Base-by-base conservation (phyloP, 37 sponge, comb jelly and placozoan species). In the Cladorhizidae sp. region DNA sequence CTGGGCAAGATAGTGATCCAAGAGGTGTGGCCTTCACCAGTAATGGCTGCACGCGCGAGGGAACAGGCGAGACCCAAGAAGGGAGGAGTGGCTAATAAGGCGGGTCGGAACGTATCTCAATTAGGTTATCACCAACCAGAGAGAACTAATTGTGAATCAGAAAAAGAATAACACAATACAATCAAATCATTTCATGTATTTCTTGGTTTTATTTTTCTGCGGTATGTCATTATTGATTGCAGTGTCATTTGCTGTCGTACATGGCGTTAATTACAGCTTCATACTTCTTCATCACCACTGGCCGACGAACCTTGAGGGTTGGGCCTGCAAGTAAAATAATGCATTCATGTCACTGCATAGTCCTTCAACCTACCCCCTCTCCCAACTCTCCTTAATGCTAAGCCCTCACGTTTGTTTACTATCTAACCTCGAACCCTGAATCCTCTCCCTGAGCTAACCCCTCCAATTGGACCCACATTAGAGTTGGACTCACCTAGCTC, bases 271-370 rank as follows among this genome's bases (percentile, higher is more conserved):
- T 95, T 21, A 76, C 78, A 0, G 70, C 82, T n/a, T 73, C 73
- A 63, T 89, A 93, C 62, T 93, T 93, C 76, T 78, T 62, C 0
- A 74, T 45, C 21, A 93, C 93, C 18, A 52, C 26, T 9, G 54
- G 77, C 0, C 96, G 80, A 49, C 91, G 86, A 69, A 95, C 71
- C 74, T 95, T 95, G 71, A 93, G 74, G 0, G 96, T 95, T 32
- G 96, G 93, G 29, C 96, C 96, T 95, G 49, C 22, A 43, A n/a
- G n/a, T n/a, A n/a, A n/a, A n/a, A n/a, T n/a, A n/a, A n/a, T n/a
- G n/a, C n/a, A n/a, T n/a, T n/a, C n/a, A n/a, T n/a, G n/a, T n/a
- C n/a, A n/a, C n/a, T n/a, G n/a, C n/a, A n/a, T n/a, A n/a, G n/a
- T n/a, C n/a, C n/a, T n/a, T n/a, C n/a, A n/a, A n/a, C n/a, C n/a